Conservation (phyloP, 2,797 vertebrate genomes). For the Rhynchonycteris naso region DNA sequence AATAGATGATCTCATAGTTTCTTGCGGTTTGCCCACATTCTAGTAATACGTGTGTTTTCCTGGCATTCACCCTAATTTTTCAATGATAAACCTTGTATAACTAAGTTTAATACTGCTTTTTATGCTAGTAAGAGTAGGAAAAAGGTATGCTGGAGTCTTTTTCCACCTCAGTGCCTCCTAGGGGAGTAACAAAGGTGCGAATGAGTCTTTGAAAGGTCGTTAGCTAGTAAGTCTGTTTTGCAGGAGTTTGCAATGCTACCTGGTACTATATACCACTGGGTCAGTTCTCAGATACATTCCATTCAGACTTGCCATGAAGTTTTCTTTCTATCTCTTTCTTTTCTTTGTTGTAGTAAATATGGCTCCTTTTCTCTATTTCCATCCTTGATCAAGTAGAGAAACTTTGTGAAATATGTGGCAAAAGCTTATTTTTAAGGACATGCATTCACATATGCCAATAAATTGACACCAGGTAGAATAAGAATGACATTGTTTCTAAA, state of each 20-base stretch:
- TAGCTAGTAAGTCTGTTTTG: background rate
- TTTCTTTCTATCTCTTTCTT: background rate
- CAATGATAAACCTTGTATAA: background rate
- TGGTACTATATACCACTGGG: background rate
- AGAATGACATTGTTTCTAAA: conserved; percentile 11
- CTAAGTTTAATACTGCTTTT: background rate
- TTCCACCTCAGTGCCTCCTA: background rate
- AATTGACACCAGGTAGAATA: background rate
- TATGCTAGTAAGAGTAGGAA: background rate
- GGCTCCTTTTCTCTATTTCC: background rate
- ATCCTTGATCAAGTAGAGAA: background rate
- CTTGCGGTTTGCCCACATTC: background rate
- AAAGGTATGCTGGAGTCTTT: background rate
- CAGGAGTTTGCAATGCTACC: background rate
- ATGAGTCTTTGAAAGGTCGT: conserved; percentile 5
- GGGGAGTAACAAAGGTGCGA: background rate
- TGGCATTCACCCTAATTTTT: background rate
- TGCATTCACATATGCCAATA: background rate
- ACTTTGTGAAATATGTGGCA: background rate
- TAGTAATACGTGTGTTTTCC: background rate
- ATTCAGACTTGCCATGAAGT: background rate
- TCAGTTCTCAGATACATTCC: background rate
- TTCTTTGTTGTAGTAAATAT: background rate
- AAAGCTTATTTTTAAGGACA: background rate
- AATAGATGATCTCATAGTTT: background rate